These are phyloP conservation scores for Neotoma lepida DNA, from an alignment of 2,113 vertebrate species.

Conservation along the genomic window DNA sequence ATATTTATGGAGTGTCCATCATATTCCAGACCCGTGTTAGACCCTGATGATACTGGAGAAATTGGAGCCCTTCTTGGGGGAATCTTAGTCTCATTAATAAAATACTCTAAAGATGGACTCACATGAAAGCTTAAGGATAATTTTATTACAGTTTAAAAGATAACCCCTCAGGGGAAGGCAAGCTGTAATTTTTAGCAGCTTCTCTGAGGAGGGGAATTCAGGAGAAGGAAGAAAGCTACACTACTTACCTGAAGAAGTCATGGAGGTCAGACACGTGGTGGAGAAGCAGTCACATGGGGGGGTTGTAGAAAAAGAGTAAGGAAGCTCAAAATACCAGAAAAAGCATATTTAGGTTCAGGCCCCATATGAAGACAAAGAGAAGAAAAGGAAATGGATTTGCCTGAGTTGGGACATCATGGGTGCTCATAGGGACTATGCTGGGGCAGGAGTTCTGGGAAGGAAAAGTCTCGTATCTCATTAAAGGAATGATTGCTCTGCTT, in stretches of 20 bases:
- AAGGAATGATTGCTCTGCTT: neutral
- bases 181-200: neutral
- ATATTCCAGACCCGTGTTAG: neutral
- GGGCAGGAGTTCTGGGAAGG: neutral
- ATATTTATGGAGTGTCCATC: neutral
- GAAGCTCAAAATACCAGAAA: neutral
- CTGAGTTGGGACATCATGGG: neutral
- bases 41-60: neutral
- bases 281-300: neutral
- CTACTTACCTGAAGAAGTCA: neutral
- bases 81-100: neutral
- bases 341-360: too few species aligned
- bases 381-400: neutral
- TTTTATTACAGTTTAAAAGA: neutral
- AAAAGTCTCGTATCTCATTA: neutral
- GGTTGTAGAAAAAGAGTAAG: neutral
- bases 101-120: neutral
- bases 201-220: neutral
- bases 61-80: neutral
- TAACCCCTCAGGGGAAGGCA: neutral
- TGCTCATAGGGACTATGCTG: neutral
- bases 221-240: neutral
- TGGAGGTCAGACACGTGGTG: neutral
- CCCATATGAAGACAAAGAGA: neutral
- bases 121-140: neutral